Percentiles rank a stretch among this genome's conserved stretches.
phyloP scores from a whole-genome alignment of 2,113 vertebrate species.

The Cyphomyrus discorhynchus region DNA sequence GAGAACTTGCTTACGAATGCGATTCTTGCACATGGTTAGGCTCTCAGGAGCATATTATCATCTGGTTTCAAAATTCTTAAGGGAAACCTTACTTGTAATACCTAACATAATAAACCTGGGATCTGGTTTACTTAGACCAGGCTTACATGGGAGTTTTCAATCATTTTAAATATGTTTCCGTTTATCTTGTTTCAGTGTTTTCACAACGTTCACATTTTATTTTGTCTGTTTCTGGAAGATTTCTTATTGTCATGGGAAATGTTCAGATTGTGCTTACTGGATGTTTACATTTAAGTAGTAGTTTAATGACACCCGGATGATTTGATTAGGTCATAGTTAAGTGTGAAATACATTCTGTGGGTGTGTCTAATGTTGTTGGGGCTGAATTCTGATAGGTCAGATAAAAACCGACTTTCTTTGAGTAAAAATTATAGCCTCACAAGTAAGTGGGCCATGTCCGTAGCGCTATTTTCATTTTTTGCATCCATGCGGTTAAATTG shows the following conservation, averaged over 20 bases:
- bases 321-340: neutral
- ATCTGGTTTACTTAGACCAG: neutral
- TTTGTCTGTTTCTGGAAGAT: neutral
- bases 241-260: neutral
- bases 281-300: neutral
- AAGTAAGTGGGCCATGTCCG: neutral
- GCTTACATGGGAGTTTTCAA: neutral
- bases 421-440: neutral
- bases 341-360: neutral
- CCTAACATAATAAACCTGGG: slow-evolving; percentile 15
- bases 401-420: neutral
- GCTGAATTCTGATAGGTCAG: neutral
- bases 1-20: slow-evolving; percentile 16
- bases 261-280: neutral
- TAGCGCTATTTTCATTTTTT: neutral
- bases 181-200: neutral
- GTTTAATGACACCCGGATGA: neutral
- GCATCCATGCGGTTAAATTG: neutral
- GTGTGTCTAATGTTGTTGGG: neutral
- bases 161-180: slow-evolving; percentile 1
- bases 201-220: neutral
- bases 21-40: slow-evolving; percentile 17
- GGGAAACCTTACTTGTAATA: slow-evolving; percentile 21
- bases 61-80: slow-evolving; percentile 2
- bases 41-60: slow-evolving; percentile 11